Conservation (phyloP, 2,888 invertebrate species). For the Eilema griseolum region DNA sequence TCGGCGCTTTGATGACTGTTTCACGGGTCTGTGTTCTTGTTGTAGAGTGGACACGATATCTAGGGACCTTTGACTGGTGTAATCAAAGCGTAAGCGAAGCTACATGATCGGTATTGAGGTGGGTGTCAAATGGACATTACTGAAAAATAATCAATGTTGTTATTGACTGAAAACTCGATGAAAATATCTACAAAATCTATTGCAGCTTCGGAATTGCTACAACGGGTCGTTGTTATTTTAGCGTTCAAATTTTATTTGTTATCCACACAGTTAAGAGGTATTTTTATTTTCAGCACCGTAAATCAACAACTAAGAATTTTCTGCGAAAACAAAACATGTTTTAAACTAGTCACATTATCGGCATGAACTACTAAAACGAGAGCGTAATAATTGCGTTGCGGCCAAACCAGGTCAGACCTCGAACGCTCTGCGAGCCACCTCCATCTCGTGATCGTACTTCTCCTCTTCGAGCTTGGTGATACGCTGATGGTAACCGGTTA, state of each 20-base stretch:
- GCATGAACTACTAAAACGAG: slow-evolving; percentile 83
- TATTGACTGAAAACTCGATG: slow-evolving; percentile 74
- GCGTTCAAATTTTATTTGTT: slow-evolving; percentile 78
- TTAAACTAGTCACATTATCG: slow-evolving; percentile 82
- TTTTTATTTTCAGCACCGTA: slow-evolving; percentile 76
- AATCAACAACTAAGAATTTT: slow-evolving; percentile 73
- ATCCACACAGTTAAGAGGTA: slow-evolving; percentile 84
- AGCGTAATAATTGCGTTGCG: slow-evolving; percentile 75
- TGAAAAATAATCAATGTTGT: slow-evolving; percentile 72
- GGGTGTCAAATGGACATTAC: slow-evolving; percentile 72
- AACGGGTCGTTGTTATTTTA: slow-evolving; percentile 82
- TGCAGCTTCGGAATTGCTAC: slow-evolving; percentile 73
- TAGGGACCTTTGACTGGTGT: slow-evolving; percentile 65
- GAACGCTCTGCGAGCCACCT: slow-evolving; percentile 97
- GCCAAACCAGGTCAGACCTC: slow-evolving; percentile 92
- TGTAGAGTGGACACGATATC: slow-evolving; percentile 67
- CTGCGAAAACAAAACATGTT: slow-evolving; percentile 83
- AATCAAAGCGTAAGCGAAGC: slow-evolving; percentile 84
- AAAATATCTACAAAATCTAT: slow-evolving; percentile 76
- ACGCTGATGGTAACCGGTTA: slow-evolving; percentile 93
- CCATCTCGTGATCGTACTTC: slow-evolving; percentile 99
- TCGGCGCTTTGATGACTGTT: slow-evolving; percentile 58
- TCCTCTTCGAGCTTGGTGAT: slow-evolving; percentile 94
- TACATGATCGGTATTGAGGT: slow-evolving; percentile 72
- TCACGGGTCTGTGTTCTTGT: slow-evolving; percentile 59